A percentile compares a stretch with the other conserved stretches of the same genome.
These are phyloP conservation scores for Vidua macroura DNA, from an alignment of 2,113 vertebrate species.

Conservation along the genomic window DNA sequence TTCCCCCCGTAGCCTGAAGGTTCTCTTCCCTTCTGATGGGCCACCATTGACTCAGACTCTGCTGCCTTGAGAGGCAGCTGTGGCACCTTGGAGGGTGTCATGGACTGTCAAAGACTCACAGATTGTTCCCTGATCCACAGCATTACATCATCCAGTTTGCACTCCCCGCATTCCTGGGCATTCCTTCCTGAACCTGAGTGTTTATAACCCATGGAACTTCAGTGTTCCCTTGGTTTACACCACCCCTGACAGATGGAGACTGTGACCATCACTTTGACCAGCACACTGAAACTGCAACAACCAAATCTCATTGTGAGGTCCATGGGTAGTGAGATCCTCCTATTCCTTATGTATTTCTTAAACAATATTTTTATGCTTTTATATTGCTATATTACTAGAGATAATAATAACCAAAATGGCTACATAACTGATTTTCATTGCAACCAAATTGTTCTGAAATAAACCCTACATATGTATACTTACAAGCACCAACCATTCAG, in stretches of 20 bases:
- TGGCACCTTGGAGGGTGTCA: neutral
- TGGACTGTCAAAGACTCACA: neutral
- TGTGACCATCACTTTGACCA: neutral
- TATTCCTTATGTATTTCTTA: neutral
- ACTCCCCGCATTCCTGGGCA: fast-evolving
- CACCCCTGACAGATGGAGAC: fast-evolving
- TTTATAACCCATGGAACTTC: neutral
- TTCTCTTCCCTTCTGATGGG: neutral
- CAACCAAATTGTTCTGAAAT: neutral
- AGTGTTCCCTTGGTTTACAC: neutral
- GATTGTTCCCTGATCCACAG: neutral
- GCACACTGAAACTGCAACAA: neutral
- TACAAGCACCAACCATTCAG: neutral
- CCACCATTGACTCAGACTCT: neutral
- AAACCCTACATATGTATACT: neutral
- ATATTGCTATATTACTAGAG: neutral
- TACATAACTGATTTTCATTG: neutral
- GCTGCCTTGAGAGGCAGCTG: neutral
- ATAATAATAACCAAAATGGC: neutral
- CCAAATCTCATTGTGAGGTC: neutral
- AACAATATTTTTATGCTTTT: neutral
- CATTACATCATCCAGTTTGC: no score
- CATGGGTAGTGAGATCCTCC: neutral
- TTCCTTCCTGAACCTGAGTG: neutral
- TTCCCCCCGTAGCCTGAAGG: neutral